Evolutionary conservation across 2,888 invertebrate genomes (phyloP).

Genomic region (Enoplolaimus lenunculus): DNA sequence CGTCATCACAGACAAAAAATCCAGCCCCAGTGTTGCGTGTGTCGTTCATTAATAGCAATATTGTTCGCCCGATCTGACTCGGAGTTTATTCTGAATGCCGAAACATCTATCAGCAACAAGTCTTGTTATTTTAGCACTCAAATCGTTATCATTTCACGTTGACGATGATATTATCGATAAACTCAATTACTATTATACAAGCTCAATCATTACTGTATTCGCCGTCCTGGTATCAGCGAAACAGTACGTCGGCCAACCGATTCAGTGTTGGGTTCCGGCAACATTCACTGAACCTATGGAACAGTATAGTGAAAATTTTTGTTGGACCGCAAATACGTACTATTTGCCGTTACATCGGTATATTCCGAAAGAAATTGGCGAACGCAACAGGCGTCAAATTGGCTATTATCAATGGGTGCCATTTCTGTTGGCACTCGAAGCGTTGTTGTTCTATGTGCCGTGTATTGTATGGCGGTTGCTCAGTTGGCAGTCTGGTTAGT

Average conservation of each 20-base stretch:
- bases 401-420: conserved; percentile 41
- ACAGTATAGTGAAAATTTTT: conserved; percentile 47
- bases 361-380: conserved; percentile 38
- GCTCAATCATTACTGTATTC: conserved; percentile 35
- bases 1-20: too few species aligned
- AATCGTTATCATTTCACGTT: conserved; percentile 38
- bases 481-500: conserved; percentile 12
- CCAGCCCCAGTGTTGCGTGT: too few species aligned
- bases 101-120: not conserved
- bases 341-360: conserved; percentile 45
- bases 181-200: conserved; percentile 41
- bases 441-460: conserved; percentile 46
- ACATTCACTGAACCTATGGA: conserved; percentile 42
- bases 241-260: conserved; percentile 23
- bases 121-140: conserved; percentile 30
- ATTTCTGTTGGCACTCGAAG: conserved; percentile 46
- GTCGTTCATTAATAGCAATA: too few species aligned
- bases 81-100: too few species aligned
- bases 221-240: conserved; percentile 23
- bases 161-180: conserved; percentile 42
- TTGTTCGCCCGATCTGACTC: too few species aligned
- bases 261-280: conserved; percentile 40
- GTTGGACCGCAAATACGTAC: conserved; percentile 48
- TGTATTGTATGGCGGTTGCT: conserved; percentile 45
- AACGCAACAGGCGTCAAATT: conserved; percentile 31